Base-by-base conservation (phyloP, 2,113 vertebrate genomes). In the Vicugna pacos region DNA sequence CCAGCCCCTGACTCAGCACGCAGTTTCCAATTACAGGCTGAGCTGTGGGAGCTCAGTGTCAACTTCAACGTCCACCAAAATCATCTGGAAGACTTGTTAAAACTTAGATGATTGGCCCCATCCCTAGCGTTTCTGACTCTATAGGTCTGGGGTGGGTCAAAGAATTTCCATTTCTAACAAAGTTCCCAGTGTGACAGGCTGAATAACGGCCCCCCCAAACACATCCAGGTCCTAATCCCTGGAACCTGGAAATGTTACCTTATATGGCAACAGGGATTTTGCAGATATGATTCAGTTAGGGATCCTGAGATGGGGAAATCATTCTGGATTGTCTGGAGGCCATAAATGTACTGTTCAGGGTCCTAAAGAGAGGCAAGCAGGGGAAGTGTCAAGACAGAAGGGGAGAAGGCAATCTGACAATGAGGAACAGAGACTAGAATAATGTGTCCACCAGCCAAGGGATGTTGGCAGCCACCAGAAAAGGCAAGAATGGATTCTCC, bases 121-220 rank as follows among this genome's bases (percentile, higher is more conserved):
- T 9, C 17, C 46, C 6, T 32, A 65, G 9, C 38, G 42, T n/a
- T 77, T 92, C 65, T 89, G 64, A 73, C 38, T 80, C 48, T 26
- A 20, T 42, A 42, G 10, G 2, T 50, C 26, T 87, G 6, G 20
- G 15, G 16, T 7, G 3, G 8, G 4, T 46, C 28, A 72, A 72
- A 75, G 28, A 76, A 79, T 60, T 77, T 32, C 38, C 15, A 88
- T 77, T 64, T 95, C 82, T 89, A 92, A 83, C 64, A 88, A 88
- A 82, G 20, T 65, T 56, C 16, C 30, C 13, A 24, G 32, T 35
- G 6, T 67, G 35, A 38, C 3, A n/a, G 73, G 12, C 72, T 94
- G 24, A 52, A 56, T 22, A 60, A 79, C 7, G 32, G 9, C 5
- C 7, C 26, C 38, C 26, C 24, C 32, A 48, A 73, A 84, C 26